phyloP scores from a whole-genome alignment of 2,888 invertebrate species.

The Sarcophaga subvicina region DNA sequence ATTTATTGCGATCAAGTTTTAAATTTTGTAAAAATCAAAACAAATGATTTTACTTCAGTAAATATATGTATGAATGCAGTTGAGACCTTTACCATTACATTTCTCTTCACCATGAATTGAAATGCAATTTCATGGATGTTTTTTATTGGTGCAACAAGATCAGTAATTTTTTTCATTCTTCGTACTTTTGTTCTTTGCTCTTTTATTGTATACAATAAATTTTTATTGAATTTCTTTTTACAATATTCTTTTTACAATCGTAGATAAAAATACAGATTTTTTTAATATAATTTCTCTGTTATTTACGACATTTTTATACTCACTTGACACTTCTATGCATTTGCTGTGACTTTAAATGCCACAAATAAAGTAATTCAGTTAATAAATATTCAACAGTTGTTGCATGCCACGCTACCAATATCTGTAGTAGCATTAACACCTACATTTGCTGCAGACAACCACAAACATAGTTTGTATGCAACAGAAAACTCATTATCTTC shows the following conservation, averaged over 20 bases:
- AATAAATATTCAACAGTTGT: constrained; percentile 22
- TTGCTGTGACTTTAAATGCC: background rate
- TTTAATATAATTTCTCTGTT: background rate
- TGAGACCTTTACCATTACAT: too few relatives aligned
- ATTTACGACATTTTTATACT: background rate
- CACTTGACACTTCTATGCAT: constrained; percentile 1
- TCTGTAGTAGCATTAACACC: background rate
- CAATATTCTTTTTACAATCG: background rate
- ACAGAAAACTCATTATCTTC: constrained; percentile 35
- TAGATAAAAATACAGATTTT: background rate
- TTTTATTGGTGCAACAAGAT: too few relatives aligned
- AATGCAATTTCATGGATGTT: too few relatives aligned
- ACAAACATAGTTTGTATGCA: constrained; percentile 16
- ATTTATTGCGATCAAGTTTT: too few relatives aligned
- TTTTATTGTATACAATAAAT: background rate
- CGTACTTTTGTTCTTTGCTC: too few relatives aligned
- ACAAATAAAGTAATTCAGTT: background rate
- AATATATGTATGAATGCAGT: too few relatives aligned
- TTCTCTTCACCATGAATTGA: too few relatives aligned
- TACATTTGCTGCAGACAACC: constrained; percentile 10
- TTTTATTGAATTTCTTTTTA: background rate
- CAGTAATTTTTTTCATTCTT: too few relatives aligned
- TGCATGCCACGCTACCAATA: background rate
- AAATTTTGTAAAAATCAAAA: too few relatives aligned
- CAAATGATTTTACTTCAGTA: too few relatives aligned